Conservation (phyloP, 1,140 invertebrate species). For the Drosophila subpulchrella region DNA sequence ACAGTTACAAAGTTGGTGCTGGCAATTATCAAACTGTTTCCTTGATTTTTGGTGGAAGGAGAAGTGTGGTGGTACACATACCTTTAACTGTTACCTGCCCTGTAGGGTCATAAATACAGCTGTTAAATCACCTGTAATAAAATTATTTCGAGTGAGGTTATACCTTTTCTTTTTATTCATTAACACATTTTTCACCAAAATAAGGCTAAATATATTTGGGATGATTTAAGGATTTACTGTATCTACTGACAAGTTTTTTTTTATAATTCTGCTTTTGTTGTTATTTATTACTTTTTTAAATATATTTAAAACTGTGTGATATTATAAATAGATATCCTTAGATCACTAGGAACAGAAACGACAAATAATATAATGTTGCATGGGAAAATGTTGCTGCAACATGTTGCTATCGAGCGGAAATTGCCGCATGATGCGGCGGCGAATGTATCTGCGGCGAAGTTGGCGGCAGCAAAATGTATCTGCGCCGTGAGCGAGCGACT, state of each 20-base stretch:
- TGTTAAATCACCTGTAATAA: not conserved
- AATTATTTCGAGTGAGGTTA: not conserved
- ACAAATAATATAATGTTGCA: not conserved
- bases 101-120: constrained; percentile 4
- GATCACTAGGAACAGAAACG: too few species aligned
- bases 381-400: constrained; percentile 18
- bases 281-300: not conserved
- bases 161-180: not conserved
- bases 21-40: constrained; percentile 53
- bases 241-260: too few species aligned
- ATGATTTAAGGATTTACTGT: too few species aligned
- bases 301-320: too few species aligned
- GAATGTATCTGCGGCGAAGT: constrained; percentile 30
- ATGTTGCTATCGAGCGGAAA: constrained; percentile 12
- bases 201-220: too few species aligned
- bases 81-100: constrained; percentile 4
- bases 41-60: constrained; percentile 13
- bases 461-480: constrained; percentile 67
- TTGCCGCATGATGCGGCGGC: constrained; percentile 20
- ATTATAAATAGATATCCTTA: not conserved
- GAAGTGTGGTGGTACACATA: constrained; percentile 9
- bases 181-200: not conserved
- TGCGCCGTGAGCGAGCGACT: constrained; percentile 65
- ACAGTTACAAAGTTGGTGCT: constrained; percentile 33
- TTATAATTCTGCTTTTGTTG: too few species aligned